A percentile compares a stretch with the other conserved stretches of the same genome.
These are phyloP conservation scores for Neotoxoptera formosana DNA, from an alignment of 1,140 invertebrate species.

Conservation along the genomic window DNA sequence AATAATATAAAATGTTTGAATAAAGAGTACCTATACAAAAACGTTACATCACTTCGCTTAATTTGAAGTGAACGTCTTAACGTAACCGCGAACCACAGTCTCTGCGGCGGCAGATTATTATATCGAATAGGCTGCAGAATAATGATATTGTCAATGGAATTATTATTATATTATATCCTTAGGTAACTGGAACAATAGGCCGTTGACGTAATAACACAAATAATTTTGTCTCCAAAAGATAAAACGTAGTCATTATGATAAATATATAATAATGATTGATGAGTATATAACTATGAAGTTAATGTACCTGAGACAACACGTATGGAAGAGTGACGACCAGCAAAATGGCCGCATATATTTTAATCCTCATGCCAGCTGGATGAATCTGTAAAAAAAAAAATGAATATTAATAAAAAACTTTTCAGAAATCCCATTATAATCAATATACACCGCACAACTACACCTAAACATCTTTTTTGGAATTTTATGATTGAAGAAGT, in stretches of 20 bases:
- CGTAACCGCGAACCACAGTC: conserved; percentile 50
- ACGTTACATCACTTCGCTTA: conserved; percentile 50
- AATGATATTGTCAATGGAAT: conserved; percentile 50
- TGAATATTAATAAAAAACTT: neutral
- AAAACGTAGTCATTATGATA: neutral
- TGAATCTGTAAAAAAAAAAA: conserved; percentile 48
- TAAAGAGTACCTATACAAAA: conserved; percentile 32
- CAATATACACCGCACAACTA: neutral
- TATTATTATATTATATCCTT: conserved; percentile 31
- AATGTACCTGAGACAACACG: conserved; percentile 53
- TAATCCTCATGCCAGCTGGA: conserved; percentile 53
- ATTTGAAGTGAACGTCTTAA: conserved; percentile 50
- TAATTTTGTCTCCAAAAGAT: neutral
- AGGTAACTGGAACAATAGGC: conserved; percentile 55
- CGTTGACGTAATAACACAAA: conserved; percentile 33
- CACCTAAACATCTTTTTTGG: neutral
- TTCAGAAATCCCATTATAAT: neutral
- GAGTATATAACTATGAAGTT: neutral
- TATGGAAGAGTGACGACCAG: conserved; percentile 54
- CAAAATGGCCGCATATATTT: conserved; percentile 53
- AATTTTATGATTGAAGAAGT: neutral
- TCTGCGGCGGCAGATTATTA: conserved; percentile 38
- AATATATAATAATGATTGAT: neutral
- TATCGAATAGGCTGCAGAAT: conserved; percentile 48
- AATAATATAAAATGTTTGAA: conserved; percentile 24